These are phyloP conservation scores for Drosophila nr. perissopoda DNA, from an alignment of 2,888 invertebrate genomes.

Conservation along the genomic window DNA sequence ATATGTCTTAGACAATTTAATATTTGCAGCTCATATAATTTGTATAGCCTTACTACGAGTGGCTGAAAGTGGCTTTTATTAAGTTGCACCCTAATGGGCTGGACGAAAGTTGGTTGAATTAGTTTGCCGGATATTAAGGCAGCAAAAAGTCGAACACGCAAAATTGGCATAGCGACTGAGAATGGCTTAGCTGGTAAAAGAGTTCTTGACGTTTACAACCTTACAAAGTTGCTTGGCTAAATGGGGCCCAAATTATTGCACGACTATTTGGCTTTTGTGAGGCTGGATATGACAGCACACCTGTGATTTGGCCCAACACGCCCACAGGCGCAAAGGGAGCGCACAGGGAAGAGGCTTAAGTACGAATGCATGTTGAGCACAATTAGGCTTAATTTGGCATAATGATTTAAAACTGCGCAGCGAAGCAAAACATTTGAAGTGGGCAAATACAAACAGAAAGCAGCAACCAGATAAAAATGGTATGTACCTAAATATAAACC, in stretches of 20 bases:
- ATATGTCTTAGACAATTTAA: constrained; percentile 2
- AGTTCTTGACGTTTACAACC: constrained; percentile 14
- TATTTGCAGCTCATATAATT: constrained; percentile 11
- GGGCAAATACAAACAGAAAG: constrained; percentile 18
- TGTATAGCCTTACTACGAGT: background rate
- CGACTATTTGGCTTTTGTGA: constrained; percentile 37
- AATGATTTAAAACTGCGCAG: constrained; percentile 69
- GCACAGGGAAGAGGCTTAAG: constrained; percentile 46
- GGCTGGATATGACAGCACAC: constrained; percentile 24
- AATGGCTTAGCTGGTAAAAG: background rate
- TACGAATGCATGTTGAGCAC: constrained; percentile 74
- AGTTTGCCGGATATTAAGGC: constrained; percentile 36
- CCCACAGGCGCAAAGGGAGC: background rate
- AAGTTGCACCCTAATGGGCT: constrained; percentile 17
- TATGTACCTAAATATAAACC: constrained; percentile 21
- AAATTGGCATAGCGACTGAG: constrained; percentile 1
- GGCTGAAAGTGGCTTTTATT: constrained; percentile 12
- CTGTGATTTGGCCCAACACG: constrained; percentile 22
- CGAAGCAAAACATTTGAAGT: constrained; percentile 61
- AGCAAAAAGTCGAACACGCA: constrained; percentile 10
- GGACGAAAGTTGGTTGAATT: constrained; percentile 39
- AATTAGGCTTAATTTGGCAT: constrained; percentile 76
- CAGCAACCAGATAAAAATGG: constrained; percentile 53
- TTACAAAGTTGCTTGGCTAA: constrained; percentile 30
- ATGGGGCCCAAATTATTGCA: constrained; percentile 51